A percentile compares a stretch with the other conserved stretches of the same genome.
phyloP scores from a whole-genome alignment of 2,797 vertebrate species.

The Gambelia wislizenii region DNA sequence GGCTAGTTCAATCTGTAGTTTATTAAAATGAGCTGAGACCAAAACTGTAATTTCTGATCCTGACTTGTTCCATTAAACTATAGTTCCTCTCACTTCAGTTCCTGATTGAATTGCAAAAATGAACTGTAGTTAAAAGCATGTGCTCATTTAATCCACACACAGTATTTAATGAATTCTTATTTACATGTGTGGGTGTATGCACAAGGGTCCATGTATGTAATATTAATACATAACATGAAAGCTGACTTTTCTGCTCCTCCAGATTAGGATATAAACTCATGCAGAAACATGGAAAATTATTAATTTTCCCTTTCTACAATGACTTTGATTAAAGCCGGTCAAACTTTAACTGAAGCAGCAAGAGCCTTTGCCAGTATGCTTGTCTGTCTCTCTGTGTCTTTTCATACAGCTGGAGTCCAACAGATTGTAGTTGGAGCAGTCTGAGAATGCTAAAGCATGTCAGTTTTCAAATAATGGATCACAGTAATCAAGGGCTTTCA shows the following conservation, averaged over 20 bases:
- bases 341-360: conserved; percentile 1
- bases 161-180: not conserved
- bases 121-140: not conserved
- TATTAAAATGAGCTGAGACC: not conserved
- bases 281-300: not conserved
- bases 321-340: not conserved
- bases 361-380: not conserved
- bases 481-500: not conserved
- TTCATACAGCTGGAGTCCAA: not conserved
- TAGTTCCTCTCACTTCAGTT: not conserved
- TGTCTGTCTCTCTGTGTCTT: not conserved
- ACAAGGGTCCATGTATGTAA: not conserved
- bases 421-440: not conserved
- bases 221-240: not conserved
- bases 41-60: not conserved
- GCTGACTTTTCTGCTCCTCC: not conserved
- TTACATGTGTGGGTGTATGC: not conserved
- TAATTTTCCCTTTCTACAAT: conserved; percentile 8
- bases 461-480: conserved; percentile 18
- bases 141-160: not conserved
- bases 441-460: not conserved
- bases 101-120: not conserved
- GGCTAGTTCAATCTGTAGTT: not conserved
- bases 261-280: not conserved
- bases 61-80: not conserved